Base-by-base conservation (phyloP, 2,113 vertebrate genomes). In the Oplegnathus fasciatus region DNA sequence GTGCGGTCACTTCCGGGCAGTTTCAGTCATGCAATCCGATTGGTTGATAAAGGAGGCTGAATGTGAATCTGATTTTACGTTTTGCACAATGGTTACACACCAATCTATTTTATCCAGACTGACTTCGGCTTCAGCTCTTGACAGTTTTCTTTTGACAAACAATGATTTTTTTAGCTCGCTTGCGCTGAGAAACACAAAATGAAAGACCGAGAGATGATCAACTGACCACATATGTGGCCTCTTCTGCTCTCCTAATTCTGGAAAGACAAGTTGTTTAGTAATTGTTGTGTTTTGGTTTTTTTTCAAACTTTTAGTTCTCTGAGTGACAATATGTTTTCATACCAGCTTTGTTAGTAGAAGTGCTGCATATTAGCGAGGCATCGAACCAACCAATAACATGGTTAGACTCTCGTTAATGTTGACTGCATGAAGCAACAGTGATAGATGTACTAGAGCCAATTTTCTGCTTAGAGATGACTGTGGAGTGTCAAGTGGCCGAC, bases 1-100 rank as follows among this genome's bases (percentile, higher is more conserved):
- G 18, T 3, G 55, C 4, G 32, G 80, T 72, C 75, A 87, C 80
- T 87, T 87, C 75, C 65, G 13, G 61, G 37, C 42, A 14, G 58
- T 37, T 78, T 81, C 18, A 75, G 69, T 67, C 8, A 6, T 37
- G 60, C 3, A 0, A 54, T 73, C 60, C 62, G 76, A 89, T 93
- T 89, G 83, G 80, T 20, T 3, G 50, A 46, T 55, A 2, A 17
- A 9, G 54, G 40, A 54, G 46, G 54, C 20, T 20, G 42, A 62
- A 20, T 6, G 4, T 26, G 26, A 70, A 75, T 40, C 28, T 26
- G n/a, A 40, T 44, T 58, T 52, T 32, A 48, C 18, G 30, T 77
- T 15, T 67, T 34, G 32, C 32, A 30, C 30, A n/a, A 7, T 3
- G 15, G 20, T 28, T 50, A n/a, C 40, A 20, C 24, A 26, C 40